Evolutionary conservation across 2,797 vertebrate genomes (phyloP).

Genomic region (Chromis chromis): DNA sequence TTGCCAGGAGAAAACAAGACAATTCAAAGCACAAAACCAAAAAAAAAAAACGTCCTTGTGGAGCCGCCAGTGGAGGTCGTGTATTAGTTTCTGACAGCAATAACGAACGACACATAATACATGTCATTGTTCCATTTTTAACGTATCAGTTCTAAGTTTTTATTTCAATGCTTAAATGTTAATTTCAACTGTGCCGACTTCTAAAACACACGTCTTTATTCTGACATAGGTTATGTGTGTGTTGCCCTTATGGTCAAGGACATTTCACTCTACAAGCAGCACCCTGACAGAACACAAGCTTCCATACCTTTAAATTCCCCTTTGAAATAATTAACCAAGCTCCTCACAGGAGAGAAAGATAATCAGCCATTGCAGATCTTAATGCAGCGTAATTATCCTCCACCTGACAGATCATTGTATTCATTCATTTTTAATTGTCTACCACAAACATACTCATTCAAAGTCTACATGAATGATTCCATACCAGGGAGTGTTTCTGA

Average conservation of each 20-base stretch:
- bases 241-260: conserved; percentile 4
- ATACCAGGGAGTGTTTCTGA: background rate
- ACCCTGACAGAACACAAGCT: background rate
- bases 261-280: background rate
- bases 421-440: background rate
- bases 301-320: conserved; percentile 24
- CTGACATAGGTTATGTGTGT: background rate
- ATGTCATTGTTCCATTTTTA: background rate
- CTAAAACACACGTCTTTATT: no score
- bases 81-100: background rate
- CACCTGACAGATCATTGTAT: background rate
- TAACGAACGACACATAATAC: background rate
- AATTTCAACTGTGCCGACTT: background rate
- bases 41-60: conserved; percentile 27
- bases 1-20: conserved; percentile 55
- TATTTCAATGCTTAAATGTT: background rate
- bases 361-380: conserved; percentile 5
- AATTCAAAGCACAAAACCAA: conserved; percentile 34
- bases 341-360: background rate
- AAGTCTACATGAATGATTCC: background rate
- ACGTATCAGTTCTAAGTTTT: background rate
- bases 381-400: background rate
- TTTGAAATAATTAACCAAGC: conserved; percentile 8
- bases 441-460: background rate
- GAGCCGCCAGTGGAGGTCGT: background rate